Base-by-base conservation (phyloP, 2,113 vertebrate genomes). In the Stomatorhinus ivindoensis region DNA sequence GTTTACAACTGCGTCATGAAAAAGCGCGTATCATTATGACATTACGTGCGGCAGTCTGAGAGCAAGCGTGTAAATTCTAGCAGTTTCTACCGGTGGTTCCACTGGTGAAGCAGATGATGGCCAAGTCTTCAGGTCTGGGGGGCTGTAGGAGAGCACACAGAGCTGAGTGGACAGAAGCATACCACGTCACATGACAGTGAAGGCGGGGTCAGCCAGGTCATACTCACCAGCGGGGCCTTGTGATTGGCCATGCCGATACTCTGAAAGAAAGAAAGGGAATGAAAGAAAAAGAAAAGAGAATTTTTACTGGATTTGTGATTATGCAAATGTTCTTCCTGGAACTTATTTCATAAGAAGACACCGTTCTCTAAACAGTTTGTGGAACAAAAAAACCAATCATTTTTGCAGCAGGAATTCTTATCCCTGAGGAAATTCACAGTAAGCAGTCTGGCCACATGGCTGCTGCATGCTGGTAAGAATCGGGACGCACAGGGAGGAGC, bases 101-200 rank as follows among this genome's bases (percentile, higher is more conserved):
- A 86, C 96, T 96, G 53, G 96, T 97, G 88, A 96, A 97, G 93
- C 96, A 96, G 92, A 97, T 90, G n/a, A 97, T 76, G 10, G 95
- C 96, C 0, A 96, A 90, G 91, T 97, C 95, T 0, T 95, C 93
- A 65, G 95, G 92, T 90, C 91, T 93, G 11, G 96, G 95, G 4
- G 94, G 94, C 96, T 97, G 92, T 92, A 91, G 87, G 55, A 92
- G 44, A 92, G 88, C 55, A 93, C 55, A 92, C 58, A 39, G 87
- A 17, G 11, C 73, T 55, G 24, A 89, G 53, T 47, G 39, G 85
- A 4, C 85, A 86, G 48, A 50, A 53, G 8, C 31, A 31, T 3
- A 15, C 0, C 47, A 27, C 83, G 27, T 87, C 50, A 53, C 48
- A 35, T 35, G 50, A 13, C 82, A 84, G 48, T 27, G 85, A 51